Evolutionary conservation across 2,888 invertebrate species (phyloP).

Genomic region (Pinctada fucata): DNA sequence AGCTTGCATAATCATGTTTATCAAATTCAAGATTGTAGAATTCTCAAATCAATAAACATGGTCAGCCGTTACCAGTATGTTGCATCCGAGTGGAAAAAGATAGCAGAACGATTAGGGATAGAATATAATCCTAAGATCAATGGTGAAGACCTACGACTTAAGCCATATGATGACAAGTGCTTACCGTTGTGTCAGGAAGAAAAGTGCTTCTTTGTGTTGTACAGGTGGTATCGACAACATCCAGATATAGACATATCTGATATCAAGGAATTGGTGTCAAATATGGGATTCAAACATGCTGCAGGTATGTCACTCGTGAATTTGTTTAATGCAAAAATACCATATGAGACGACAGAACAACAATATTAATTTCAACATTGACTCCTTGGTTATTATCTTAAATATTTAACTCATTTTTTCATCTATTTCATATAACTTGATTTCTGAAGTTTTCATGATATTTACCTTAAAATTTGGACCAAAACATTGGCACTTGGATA

Average conservation of each 20-base stretch:
- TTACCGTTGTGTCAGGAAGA: neutral
- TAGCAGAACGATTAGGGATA: neutral
- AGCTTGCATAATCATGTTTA: neutral
- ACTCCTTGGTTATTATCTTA: too few relatives aligned
- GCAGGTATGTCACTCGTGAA: neutral
- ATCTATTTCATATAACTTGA: too few relatives aligned
- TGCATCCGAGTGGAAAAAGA: neutral
- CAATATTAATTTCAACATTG: too few relatives aligned
- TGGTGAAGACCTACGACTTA: neutral
- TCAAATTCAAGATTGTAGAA: neutral
- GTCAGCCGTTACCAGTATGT: neutral
- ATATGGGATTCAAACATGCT: neutral
- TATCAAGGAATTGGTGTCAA: neutral
- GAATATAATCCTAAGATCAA: neutral
- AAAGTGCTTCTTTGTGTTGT: neutral
- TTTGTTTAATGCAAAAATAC: too few relatives aligned
- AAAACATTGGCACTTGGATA: too few relatives aligned
- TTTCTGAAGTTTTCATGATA: too few relatives aligned
- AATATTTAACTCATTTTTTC: too few relatives aligned
- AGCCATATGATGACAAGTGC: neutral
- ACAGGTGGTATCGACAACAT: neutral
- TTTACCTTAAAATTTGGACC: too few relatives aligned
- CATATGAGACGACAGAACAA: too few relatives aligned
- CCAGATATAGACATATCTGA: neutral
- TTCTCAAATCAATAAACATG: neutral